Base-by-base conservation (phyloP, 53 echinoderm and acorn worm genomes). In the Paracentrotus lividus region DNA sequence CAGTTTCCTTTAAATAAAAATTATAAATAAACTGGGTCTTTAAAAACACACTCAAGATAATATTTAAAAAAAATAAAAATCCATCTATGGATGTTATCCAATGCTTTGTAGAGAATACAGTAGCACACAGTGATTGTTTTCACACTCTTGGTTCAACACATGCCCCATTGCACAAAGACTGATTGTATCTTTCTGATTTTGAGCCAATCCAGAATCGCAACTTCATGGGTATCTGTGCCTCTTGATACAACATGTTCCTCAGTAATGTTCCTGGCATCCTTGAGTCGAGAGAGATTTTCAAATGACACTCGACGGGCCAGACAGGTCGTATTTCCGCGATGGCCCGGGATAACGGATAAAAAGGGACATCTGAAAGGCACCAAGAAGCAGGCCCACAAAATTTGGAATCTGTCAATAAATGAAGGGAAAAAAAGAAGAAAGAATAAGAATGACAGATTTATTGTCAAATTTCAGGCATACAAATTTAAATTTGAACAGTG, bases 331-430 rank as follows among this genome's bases (percentile, higher is more conserved):
- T 33, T 90, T 86, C 77, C 85, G 58, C 23, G 95, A 88, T 16
- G 95, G 86, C 42, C 93, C 93, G 24, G 94, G 91, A 81, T 97
- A 97, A 76, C 94, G 89, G 52, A 95, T 90, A 81, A 96, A 96
- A 15, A 95, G 67, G 55, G 93, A 23, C 66, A 97, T 93, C 88
- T 97, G 97, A 36, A 95, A 36, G 47, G 90, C 93, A 27, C 97
- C 97, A 5, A 97, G 95, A 26, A 95, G 51, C 49, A 88, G 61
- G 49, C 97, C 97, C 14, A 97, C 38, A 51, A 95, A 91, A 66
- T 97, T 97, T 18, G 97, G 97, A 54, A 97, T 65, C 97, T 97
- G 88, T 20, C 67, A 42, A 8, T 34, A n/a, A 66, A 66, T 1
- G 27, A 64, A 61, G 66, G 65, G 13, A 85, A 85, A 8, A n/a